phyloP scores from a whole-genome alignment of 35 echinoderm and acorn worm species.

The Eucidaris tribuloides region DNA sequence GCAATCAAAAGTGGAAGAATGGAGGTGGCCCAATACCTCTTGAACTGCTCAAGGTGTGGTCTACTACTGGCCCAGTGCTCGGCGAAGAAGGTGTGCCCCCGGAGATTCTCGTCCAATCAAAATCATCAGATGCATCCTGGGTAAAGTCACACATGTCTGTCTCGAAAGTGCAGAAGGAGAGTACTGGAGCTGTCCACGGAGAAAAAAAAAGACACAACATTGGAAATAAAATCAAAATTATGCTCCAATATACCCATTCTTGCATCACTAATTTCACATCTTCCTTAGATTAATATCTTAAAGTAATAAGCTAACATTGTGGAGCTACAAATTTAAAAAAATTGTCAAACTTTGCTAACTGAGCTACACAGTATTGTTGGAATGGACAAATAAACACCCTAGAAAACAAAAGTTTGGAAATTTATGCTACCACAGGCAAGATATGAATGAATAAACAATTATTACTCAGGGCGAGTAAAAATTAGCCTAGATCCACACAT shows the following conservation, averaged over 20 bases:
- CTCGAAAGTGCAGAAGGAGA: slow-evolving; percentile 71
- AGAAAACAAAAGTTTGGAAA: too few relatives aligned
- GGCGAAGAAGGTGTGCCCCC: slow-evolving; percentile 28
- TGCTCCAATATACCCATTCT: neutral
- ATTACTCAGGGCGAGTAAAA: too few relatives aligned
- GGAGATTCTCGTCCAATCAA: slow-evolving; percentile 52
- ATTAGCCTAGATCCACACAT: too few relatives aligned
- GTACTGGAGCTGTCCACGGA: slow-evolving; percentile 13
- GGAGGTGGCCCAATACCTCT: slow-evolving; percentile 35
- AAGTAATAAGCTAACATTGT: too few relatives aligned
- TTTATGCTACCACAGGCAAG: too few relatives aligned
- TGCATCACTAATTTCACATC: neutral
- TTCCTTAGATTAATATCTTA: neutral
- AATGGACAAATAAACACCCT: too few relatives aligned
- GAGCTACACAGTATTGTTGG: too few relatives aligned
- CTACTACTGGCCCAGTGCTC: slow-evolving; percentile 48
- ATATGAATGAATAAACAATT: too few relatives aligned
- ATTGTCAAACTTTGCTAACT: too few relatives aligned
- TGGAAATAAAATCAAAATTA: too few relatives aligned
- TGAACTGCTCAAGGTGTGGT: slow-evolving; percentile 38
- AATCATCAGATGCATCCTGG: slow-evolving; percentile 55
- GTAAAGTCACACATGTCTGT: slow-evolving; percentile 41
- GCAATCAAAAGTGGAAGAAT: too few relatives aligned
- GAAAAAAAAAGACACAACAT: neutral
- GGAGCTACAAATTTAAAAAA: too few relatives aligned